Conservation (phyloP, 1,140 invertebrate species). For the Meteorus sp. region DNA sequence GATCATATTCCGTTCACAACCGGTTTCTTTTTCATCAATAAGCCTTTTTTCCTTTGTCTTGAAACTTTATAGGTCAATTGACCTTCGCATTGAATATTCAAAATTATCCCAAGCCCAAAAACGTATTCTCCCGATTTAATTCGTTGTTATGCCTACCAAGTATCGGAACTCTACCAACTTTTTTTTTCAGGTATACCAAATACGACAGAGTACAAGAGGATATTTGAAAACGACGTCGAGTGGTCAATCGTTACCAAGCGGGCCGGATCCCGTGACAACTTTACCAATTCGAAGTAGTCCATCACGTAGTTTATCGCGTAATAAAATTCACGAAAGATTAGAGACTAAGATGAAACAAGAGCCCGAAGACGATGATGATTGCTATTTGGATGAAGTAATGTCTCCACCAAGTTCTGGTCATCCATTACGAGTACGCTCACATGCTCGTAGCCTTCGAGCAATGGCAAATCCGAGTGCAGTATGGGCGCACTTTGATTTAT, state of each 20-base stretch:
- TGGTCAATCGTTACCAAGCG: background rate
- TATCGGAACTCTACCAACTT: background rate
- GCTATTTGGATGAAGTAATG: slow-evolving; percentile 36
- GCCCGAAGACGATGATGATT: slow-evolving; percentile 49
- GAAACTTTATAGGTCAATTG: background rate
- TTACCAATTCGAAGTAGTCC: background rate
- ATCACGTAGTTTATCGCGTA: background rate
- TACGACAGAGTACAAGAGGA: background rate
- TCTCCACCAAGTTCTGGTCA: slow-evolving; percentile 18
- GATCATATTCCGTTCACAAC: too few species aligned
- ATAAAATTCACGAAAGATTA: background rate
- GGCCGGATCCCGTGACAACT: background rate
- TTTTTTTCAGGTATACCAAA: background rate
- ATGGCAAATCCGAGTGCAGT: slow-evolving; percentile 58
- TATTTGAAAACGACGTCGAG: background rate
- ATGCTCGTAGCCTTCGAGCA: slow-evolving; percentile 50
- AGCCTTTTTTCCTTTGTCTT: background rate
- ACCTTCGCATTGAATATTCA: background rate
- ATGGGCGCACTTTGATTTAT: slow-evolving; percentile 57
- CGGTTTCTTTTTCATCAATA: background rate
- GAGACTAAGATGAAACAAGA: slow-evolving; percentile 49
- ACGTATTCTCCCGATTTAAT: too few species aligned
- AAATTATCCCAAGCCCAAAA: too few species aligned
- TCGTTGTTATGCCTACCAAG: too few species aligned
- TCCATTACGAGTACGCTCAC: slow-evolving; percentile 48